These are phyloP conservation scores for Echinometra lucunter DNA, from an alignment of 53 echinoderm and acorn worm genomes.

Conservation along the genomic window DNA sequence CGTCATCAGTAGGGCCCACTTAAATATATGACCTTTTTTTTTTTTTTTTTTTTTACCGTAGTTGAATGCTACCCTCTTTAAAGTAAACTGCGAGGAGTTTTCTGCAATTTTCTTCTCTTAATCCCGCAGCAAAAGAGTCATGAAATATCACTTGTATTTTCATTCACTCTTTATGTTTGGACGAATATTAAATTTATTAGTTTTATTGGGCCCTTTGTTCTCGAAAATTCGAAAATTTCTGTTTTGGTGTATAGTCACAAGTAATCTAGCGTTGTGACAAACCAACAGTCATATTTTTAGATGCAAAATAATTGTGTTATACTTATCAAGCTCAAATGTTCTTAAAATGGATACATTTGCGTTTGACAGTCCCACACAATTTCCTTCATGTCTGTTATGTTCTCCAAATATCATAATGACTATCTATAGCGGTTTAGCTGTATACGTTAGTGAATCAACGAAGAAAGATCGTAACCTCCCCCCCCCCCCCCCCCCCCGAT, in stretches of 20 bases:
- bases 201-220: background rate
- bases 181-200: too few relatives aligned
- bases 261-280: background rate
- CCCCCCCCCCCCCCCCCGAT: too few relatives aligned
- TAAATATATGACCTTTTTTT: too few relatives aligned
- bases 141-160: too few relatives aligned
- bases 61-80: too few relatives aligned
- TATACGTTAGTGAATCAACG: background rate
- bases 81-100: too few relatives aligned
- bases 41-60: too few relatives aligned
- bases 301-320: background rate
- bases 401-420: background rate
- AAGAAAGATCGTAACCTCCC: background rate
- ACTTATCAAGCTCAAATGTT: slow-evolving; percentile 16
- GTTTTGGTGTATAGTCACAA: background rate
- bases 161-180: too few relatives aligned
- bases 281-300: background rate
- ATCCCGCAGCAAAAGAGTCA: too few relatives aligned
- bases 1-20: too few relatives aligned
- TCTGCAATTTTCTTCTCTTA: too few relatives aligned
- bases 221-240: background rate
- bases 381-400: slow-evolving; percentile 28
- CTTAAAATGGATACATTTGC: slow-evolving; percentile 32
- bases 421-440: background rate
- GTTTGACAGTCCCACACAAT: background rate